A percentile compares a stretch with the other conserved stretches of the same genome.
phyloP scores from a whole-genome alignment of 2,113 vertebrate genomes.

The Acrocephalus kingi region DNA sequence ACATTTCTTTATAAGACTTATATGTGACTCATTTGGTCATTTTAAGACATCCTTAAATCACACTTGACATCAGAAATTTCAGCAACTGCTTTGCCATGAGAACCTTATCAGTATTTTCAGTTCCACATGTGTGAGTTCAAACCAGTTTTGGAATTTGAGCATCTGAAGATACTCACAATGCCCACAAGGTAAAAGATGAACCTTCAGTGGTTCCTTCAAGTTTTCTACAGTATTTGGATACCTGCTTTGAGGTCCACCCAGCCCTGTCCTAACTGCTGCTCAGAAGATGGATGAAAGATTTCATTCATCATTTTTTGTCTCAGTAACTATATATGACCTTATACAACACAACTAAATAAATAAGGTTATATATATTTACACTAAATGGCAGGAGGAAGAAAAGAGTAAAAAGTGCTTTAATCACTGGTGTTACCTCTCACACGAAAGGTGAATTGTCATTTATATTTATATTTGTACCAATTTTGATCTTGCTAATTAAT shows the following conservation, averaged over 20 bases:
- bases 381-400: neutral
- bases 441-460: neutral
- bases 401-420: neutral
- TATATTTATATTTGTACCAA: neutral
- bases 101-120: neutral
- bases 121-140: neutral
- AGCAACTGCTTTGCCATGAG: neutral
- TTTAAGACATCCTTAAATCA: neutral
- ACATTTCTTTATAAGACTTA: neutral
- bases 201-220: neutral
- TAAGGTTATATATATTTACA: neutral
- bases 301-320: neutral
- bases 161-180: neutral
- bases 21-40: neutral
- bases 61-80: neutral
- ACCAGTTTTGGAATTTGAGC: neutral
- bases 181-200: neutral
- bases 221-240: neutral
- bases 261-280: neutral
- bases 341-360: neutral
- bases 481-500: neutral
- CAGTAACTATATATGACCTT: neutral
- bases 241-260: neutral
- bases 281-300: neutral
- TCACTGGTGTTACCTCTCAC: neutral